phyloP scores from a whole-genome alignment of 2,888 invertebrate genomes.

The Lumbricus terrestris region DNA sequence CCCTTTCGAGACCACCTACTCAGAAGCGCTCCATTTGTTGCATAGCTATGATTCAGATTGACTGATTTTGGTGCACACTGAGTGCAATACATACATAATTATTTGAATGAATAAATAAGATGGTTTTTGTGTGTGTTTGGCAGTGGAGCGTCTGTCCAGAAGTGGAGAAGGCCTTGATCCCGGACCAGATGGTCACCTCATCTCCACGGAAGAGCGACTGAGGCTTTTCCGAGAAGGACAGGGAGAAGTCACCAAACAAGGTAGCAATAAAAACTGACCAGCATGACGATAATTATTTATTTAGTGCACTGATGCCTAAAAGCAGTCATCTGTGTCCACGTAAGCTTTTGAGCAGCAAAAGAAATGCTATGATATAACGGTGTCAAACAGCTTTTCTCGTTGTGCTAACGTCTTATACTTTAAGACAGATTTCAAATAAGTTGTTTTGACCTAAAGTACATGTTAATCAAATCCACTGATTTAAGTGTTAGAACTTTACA shows the following conservation, averaged over 20 bases:
- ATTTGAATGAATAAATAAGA: background rate
- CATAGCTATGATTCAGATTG: background rate
- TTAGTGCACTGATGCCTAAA: background rate
- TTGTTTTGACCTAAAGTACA: too few species aligned
- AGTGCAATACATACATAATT: background rate
- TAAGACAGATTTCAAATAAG: too few species aligned
- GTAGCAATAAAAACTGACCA: background rate
- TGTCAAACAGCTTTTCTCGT: too few species aligned
- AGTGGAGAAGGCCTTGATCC: constrained; percentile 38
- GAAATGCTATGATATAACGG: too few species aligned
- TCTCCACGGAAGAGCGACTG: constrained; percentile 51
- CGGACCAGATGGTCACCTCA: constrained; percentile 51
- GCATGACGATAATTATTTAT: background rate
- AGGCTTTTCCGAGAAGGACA: constrained; percentile 43
- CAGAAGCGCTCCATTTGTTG: too few species aligned
- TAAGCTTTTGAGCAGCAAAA: too few species aligned
- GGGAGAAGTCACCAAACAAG: constrained; percentile 3
- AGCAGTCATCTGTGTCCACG: background rate
- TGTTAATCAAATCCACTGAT: too few species aligned
- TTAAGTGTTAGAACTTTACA: too few species aligned
- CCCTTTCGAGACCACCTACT: too few species aligned
- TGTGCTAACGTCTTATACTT: too few species aligned
- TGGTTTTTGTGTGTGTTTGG: background rate
- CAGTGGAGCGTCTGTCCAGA: constrained; percentile 6
- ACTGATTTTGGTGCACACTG: background rate